Percentiles rank a stretch among this genome's conserved stretches.
These are phyloP conservation scores for Pipistrellus pipistrellus DNA, from an alignment of 2,797 vertebrate species.

Conservation along the genomic window DNA sequence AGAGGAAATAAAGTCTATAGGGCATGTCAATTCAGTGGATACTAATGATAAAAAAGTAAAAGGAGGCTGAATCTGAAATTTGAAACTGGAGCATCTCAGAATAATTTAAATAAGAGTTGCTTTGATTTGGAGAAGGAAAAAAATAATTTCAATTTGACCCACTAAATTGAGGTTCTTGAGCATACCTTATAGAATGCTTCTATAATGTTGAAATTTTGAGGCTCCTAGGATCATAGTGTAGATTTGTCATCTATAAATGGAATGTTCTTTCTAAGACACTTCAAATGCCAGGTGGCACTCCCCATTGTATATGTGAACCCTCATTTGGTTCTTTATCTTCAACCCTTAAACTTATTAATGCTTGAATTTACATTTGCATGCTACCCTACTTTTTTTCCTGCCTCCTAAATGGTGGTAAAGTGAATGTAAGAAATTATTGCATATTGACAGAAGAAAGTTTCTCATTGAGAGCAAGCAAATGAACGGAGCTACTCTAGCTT, in stretches of 20 bases:
- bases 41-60: background rate
- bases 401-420: background rate
- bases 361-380: conserved; percentile 21
- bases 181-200: background rate
- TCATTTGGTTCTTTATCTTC: conserved; percentile 29
- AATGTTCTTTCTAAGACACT: conserved; percentile 21
- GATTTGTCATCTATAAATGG: background rate
- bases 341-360: conserved; percentile 16
- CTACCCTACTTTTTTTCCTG: conserved; percentile 34
- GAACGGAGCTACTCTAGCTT: background rate
- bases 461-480: background rate
- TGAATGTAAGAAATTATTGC: background rate
- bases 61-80: background rate
- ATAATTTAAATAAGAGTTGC: background rate
- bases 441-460: background rate
- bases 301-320: background rate
- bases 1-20: background rate
- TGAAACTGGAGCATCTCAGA: background rate
- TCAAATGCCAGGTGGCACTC: background rate
- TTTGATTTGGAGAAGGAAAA: background rate
- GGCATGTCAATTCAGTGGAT: background rate
- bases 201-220: background rate
- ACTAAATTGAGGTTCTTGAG: background rate
- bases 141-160: background rate
- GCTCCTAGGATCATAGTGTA: background rate